Conservation (phyloP, 35 echinoderm and acorn worm genomes). For the Hemicentrotus pulcherrimus region DNA sequence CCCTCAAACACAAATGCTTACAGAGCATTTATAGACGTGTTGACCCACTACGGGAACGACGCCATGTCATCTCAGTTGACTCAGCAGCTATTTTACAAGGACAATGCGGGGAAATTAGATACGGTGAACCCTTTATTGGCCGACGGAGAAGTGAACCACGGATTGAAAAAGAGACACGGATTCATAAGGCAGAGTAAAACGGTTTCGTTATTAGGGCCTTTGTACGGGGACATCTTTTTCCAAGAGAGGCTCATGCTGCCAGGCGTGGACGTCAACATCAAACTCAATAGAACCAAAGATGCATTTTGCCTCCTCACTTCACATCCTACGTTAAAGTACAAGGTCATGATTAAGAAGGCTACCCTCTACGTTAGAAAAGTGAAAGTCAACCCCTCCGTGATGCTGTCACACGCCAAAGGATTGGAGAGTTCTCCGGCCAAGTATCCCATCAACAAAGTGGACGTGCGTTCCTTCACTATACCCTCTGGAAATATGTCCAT, state of each 20-base stretch:
- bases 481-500: conserved; percentile 56
- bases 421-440: conserved; percentile 22
- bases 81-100: conserved; percentile 74
- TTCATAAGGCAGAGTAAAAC: conserved; percentile 47
- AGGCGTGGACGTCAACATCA: conserved; percentile 65
- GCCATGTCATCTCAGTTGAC: conserved; percentile 66
- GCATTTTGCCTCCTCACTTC: conserved; percentile 64
- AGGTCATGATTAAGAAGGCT: conserved; percentile 46
- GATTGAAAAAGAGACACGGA: conserved; percentile 54
- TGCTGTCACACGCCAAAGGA: conserved; percentile 39
- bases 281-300: conserved; percentile 62
- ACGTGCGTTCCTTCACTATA: conserved; percentile 61
- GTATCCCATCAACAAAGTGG: conserved; percentile 50
- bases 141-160: conserved; percentile 42
- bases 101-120: conserved; percentile 71
- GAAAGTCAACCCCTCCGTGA: conserved; percentile 63
- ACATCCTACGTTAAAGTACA: conserved; percentile 33
- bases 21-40: conserved; percentile 61
- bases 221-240: conserved; percentile 70
- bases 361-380: conserved; percentile 64
- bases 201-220: conserved; percentile 64
- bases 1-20: conserved; percentile 73
- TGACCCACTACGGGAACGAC: conserved; percentile 59
- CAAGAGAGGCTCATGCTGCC: conserved; percentile 58
- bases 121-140: conserved; percentile 29